phyloP scores from a whole-genome alignment of 2,113 vertebrate genomes.

The Xerus inauris region DNA sequence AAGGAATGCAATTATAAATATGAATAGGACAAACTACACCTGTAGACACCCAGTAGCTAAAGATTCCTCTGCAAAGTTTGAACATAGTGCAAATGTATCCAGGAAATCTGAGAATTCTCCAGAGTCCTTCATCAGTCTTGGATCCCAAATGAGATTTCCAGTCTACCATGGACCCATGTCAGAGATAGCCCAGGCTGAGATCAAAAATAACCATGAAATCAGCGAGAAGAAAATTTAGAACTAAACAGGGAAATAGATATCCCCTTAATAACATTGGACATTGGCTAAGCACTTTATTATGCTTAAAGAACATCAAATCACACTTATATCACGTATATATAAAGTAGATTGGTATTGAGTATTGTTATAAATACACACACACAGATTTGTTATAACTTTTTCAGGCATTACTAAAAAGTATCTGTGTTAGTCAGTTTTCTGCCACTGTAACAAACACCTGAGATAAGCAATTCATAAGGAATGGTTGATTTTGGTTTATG shows the following conservation, averaged over 20 bases:
- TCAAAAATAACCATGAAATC: neutral
- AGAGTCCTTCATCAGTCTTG: neutral
- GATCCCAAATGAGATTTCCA: neutral
- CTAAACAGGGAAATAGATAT: neutral
- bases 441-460: neutral
- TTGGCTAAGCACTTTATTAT: neutral
- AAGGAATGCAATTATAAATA: constrained; percentile 47
- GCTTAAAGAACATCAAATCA: neutral
- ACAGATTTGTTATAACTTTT: neutral
- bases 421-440: neutral
- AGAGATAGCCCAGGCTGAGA: neutral
- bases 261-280: neutral
- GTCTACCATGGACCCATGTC: neutral
- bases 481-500: neutral
- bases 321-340: neutral
- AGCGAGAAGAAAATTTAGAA: constrained; percentile 2
- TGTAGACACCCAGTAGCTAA: neutral
- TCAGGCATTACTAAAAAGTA: neutral
- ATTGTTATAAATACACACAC: neutral
- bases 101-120: neutral
- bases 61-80: neutral
- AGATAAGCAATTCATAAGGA: neutral
- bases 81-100: neutral
- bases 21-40: neutral
- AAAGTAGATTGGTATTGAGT: neutral